Conservation (phyloP, 2,888 invertebrate species). For the Dryadula phaetusa region DNA sequence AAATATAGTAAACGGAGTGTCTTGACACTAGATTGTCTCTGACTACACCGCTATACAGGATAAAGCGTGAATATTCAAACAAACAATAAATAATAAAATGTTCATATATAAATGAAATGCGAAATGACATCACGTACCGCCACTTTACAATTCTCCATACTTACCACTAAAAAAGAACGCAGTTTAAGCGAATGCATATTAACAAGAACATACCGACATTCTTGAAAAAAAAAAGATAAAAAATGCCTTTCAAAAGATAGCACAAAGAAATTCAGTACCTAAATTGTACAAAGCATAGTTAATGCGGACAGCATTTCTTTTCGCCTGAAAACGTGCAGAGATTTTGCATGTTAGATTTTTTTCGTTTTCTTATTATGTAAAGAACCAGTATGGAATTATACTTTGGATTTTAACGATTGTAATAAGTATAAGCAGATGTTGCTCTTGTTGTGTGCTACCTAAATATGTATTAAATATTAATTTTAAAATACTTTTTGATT, state of each 20-base stretch:
- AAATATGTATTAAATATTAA: too few species aligned
- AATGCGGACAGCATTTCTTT: constrained; percentile 34
- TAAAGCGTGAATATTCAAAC: too few species aligned
- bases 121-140: background rate
- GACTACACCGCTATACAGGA: too few species aligned
- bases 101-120: background rate
- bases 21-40: too few species aligned
- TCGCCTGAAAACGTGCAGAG: constrained; percentile 36
- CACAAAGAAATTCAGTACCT: constrained; percentile 38
- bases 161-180: background rate
- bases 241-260: constrained; percentile 38
- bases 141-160: background rate
- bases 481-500: too few species aligned
- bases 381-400: constrained; percentile 1
- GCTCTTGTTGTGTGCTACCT: too few species aligned
- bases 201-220: constrained; percentile 27
- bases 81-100: too few species aligned
- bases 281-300: constrained; percentile 44
- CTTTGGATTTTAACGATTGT: constrained; percentile 14
- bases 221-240: constrained; percentile 22
- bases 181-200: constrained; percentile 29
- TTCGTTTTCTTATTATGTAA: constrained; percentile 1
- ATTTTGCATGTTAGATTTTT: constrained; percentile 26
- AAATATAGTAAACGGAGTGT: too few species aligned
- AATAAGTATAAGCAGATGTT: background rate